These are phyloP conservation scores for Ramphastos sulfuratus DNA, from an alignment of 2,113 vertebrate genomes.

Conservation along the genomic window DNA sequence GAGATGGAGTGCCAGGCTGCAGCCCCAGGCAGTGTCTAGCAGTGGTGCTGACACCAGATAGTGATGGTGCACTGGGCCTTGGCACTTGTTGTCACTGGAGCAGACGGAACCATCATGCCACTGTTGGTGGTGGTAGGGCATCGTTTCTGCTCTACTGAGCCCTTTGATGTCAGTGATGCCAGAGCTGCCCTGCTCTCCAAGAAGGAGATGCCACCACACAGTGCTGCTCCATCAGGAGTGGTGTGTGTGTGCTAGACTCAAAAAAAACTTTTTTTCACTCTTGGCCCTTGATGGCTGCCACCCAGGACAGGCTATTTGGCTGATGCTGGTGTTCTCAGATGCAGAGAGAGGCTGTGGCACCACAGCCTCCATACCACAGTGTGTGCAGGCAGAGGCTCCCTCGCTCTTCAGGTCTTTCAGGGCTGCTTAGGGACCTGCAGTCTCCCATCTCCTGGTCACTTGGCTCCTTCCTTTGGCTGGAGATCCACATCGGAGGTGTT, in stretches of 20 bases:
- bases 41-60: not conserved
- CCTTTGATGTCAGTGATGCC: not conserved
- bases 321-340: not conserved
- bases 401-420: accelerated
- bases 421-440: accelerated
- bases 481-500: not conserved
- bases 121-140: not conserved
- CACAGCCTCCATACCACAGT: accelerated
- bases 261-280: not conserved
- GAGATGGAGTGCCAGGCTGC: not conserved
- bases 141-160: not conserved
- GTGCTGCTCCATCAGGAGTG: accelerated
- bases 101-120: not conserved
- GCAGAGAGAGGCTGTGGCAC: not conserved
- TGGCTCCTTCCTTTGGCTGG: accelerated
- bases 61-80: not conserved
- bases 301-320: not conserved
- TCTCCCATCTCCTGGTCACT: not conserved
- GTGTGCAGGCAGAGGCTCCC: not conserved
- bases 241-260: accelerated
- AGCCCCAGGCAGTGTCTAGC: accelerated
- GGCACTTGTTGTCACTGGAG: accelerated
- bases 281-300: accelerated
- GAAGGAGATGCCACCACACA: not conserved
- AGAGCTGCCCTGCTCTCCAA: not conserved